Evolutionary conservation across 2,113 vertebrate genomes (phyloP), one percentile per base, ranked within the genome.

Genomic region (Daubentonia madagascariensis): DNA sequence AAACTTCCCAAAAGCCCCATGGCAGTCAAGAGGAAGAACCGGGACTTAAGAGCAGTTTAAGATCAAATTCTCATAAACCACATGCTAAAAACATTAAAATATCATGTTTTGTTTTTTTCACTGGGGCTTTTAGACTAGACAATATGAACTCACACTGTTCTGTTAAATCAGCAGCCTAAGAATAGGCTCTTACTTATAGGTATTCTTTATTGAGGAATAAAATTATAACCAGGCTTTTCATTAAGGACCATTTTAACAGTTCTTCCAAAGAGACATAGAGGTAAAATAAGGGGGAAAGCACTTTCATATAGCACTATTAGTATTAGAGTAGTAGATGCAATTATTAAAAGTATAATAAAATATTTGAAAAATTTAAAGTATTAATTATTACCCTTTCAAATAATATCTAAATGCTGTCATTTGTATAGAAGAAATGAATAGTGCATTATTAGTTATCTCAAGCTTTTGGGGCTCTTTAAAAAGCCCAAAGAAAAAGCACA

Each of bases 171-270:
- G 28, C 59, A 13, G 72, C 25, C 7, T 1, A 91, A 85, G 63
- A 8, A 85, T 23, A 94, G 5, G 5, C 12, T 12, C 8, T 76
- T 90, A 83, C 28, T 63, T 78, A 17, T 32, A 59, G 14, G 45
- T 87, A 76, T 8, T 13, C 28, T 28, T n/a, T 65, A 88, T 22
- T 79, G 9, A 22, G 48, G 35, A 35, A 86, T 91, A 84, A 83
- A 81, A 68, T 89, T 79, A 85, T 81, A 92, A 18, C 16, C 12
- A 48, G 20, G 9, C 40, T 89, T 91, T 54, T 79, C 67, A 92
- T 3, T 23, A 65, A 83, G 48, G 20, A 50, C 4, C 3, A 8
- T 81, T 92, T 52, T 68, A 89, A 59, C 5, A 0, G 2, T 79
- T 57, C 2, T 92, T 92, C 23, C n/a, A 89, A 76, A 93, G 5